Conservation (phyloP, 2,797 vertebrate species). For the Centropyge bicolor region DNA sequence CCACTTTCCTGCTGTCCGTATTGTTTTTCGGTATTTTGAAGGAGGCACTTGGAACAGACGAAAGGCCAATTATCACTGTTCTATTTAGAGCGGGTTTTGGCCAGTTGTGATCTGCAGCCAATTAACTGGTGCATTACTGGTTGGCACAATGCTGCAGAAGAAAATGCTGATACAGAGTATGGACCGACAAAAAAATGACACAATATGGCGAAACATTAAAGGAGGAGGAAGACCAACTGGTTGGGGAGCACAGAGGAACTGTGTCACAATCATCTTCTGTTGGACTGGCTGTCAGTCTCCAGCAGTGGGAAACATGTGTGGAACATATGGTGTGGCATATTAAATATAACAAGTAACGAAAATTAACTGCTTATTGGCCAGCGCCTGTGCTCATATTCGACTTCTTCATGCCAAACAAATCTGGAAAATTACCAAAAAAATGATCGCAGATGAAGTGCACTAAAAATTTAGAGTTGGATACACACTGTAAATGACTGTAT, state of each 20-base stretch:
- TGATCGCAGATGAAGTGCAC: background rate
- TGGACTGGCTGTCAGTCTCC: background rate
- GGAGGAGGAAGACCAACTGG: background rate
- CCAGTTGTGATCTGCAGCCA: conserved; percentile 32
- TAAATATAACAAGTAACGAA: background rate
- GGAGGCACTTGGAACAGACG: conserved; percentile 9
- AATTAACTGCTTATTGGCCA: conserved; percentile 2
- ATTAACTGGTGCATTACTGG: conserved; percentile 38
- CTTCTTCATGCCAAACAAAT: background rate
- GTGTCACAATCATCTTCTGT: background rate
- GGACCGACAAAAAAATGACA: conserved; percentile 1
- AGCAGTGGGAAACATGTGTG: conserved; percentile 5
- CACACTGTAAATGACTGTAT: too few species aligned
- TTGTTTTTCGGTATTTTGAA: conserved; percentile 27
- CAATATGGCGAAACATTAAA: conserved; percentile 8
- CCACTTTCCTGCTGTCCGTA: conserved; percentile 7
- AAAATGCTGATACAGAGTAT: conserved; percentile 23
- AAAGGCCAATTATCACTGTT: conserved; percentile 41
- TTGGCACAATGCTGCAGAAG: conserved; percentile 18
- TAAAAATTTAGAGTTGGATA: background rate
- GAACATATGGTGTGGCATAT: background rate
- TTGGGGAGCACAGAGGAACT: background rate
- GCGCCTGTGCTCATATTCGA: background rate
- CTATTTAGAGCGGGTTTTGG: conserved; percentile 25
- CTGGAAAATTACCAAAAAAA: background rate